Percentiles rank a stretch among this genome's conserved stretches.
phyloP scores from a whole-genome alignment of 2,113 vertebrate genomes.

The Phoxinus phoxinus region DNA sequence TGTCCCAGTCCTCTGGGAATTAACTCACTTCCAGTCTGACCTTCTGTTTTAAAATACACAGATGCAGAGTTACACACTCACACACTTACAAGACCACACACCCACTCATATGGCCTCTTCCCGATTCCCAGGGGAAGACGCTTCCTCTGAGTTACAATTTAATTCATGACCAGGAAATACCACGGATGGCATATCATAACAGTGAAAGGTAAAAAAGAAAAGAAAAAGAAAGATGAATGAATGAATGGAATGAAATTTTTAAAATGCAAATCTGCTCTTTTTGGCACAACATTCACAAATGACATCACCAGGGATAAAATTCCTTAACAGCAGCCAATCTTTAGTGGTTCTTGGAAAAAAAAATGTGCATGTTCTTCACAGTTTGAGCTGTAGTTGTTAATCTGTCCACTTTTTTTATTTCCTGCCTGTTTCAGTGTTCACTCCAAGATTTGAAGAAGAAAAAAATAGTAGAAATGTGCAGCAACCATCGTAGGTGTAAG shows the following conservation, averaged over 20 bases:
- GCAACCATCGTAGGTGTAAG: background rate
- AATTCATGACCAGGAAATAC: slow-evolving; percentile 27
- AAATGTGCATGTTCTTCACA: slow-evolving; percentile 14
- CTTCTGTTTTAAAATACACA: background rate
- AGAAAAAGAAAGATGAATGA: background rate
- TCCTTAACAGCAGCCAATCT: slow-evolving; percentile 11
- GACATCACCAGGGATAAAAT: slow-evolving; percentile 7
- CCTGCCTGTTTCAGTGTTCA: background rate
- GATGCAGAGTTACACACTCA: slow-evolving; percentile 14
- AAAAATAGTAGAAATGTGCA: background rate
- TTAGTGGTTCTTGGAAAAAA: slow-evolving; percentile 20
- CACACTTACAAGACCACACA: slow-evolving; percentile 29
- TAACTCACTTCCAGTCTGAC: slow-evolving; percentile 38
- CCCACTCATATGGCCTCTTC: slow-evolving; percentile 6
- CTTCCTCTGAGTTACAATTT: slow-evolving; percentile 9
- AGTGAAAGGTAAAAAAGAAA: background rate
- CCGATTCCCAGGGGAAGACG: background rate
- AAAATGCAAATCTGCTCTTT: background rate
- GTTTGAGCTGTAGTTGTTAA: slow-evolving; percentile 14
- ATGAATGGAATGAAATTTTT: background rate
- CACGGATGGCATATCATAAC: background rate
- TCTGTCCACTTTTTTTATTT: background rate
- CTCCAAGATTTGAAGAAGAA: background rate
- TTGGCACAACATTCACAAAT: background rate
- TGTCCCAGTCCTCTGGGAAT: slow-evolving; percentile 16